phyloP scores from a whole-genome alignment of 2,888 invertebrate genomes.

The Acronicta alni region DNA sequence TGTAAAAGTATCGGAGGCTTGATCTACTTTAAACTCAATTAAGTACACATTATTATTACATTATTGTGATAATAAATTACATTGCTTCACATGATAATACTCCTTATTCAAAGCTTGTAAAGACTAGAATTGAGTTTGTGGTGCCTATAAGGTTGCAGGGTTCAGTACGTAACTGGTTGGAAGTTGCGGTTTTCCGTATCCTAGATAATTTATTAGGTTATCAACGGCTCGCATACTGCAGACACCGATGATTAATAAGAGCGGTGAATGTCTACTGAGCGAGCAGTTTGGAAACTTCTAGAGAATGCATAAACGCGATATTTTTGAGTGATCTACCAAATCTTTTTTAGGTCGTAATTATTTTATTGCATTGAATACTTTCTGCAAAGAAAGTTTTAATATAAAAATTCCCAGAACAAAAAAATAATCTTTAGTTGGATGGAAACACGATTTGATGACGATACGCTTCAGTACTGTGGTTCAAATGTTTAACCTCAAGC shows the following conservation, averaged over 20 bases:
- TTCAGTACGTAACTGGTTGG: constrained; percentile 36
- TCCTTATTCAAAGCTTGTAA: constrained; percentile 27
- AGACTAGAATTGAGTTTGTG: constrained; percentile 28
- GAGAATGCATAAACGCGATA: constrained; percentile 27
- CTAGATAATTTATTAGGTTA: constrained; percentile 66
- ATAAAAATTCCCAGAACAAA: too few relatives aligned
- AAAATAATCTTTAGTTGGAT: too few relatives aligned
- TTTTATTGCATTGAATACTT: too few relatives aligned
- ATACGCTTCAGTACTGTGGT: not conserved
- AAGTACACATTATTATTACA: constrained; percentile 22
- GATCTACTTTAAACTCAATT: constrained; percentile 44
- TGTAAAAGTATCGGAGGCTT: constrained; percentile 33
- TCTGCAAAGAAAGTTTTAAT: too few relatives aligned
- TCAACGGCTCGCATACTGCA: constrained; percentile 52
- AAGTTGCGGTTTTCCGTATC: constrained; percentile 58
- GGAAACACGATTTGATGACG: too few relatives aligned
- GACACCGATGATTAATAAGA: constrained; percentile 51
- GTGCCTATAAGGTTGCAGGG: constrained; percentile 19
- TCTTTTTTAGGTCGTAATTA: too few relatives aligned
- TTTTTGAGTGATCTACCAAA: not conserved
- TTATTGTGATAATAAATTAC: constrained; percentile 31
- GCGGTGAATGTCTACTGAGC: constrained; percentile 24
- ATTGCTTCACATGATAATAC: constrained; percentile 16
- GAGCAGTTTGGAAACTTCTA: constrained; percentile 37
- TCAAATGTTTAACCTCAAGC: constrained; percentile 13